Base-by-base conservation (phyloP, 2,888 invertebrate species). In the Drosophila nr. perissopoda region DNA sequence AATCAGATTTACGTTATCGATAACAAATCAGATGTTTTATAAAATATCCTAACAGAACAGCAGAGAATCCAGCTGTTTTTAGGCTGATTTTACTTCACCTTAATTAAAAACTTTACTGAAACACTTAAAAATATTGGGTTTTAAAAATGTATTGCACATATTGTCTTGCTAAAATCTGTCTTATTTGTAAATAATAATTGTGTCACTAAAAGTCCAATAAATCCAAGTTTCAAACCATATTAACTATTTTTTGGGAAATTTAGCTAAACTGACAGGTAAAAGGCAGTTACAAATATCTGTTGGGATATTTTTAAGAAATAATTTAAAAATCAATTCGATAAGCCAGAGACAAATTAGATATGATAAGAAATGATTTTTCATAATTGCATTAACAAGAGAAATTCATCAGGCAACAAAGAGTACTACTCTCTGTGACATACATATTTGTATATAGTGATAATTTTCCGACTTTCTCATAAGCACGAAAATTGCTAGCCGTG, bases 401-500 rank as follows among this genome's bases (percentile, higher is more conserved):
- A 21, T 52, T 10, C 5, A 21, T 36, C 29, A 36, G 59, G 46
- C 29, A 6, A n/a, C 42, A 49, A 60, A 72, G 71, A 76, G 75
- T 40, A 61, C 33, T 29, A 13, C 71, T 82, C 81, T 74, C 75
- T 56, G 36, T 27, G 27, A 33, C 38, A 60, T 27, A 16, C 38
- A 53, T 46, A 59, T 63, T 27, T 57, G 42, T 71, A 38, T 57
- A 38, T 16, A 54, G 52, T 56, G 10, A 70, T 74, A 29, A 72
- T 69, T 70, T 75, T 87, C 70, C 52, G 54, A 86, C 52, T 60
- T 74, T 79, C 74, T 68, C 64, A 70, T 59, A 42, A 60, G 85
- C 53, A 60, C 65, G 70, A 70, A 76, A 81, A 74, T 54, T 67
- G 66, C 66, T 81, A 71, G 75, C 69, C 66, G 74, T 76, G 64